Evolutionary conservation across 2,888 invertebrate species (phyloP).

Genomic region (Lycia hirtaria): DNA sequence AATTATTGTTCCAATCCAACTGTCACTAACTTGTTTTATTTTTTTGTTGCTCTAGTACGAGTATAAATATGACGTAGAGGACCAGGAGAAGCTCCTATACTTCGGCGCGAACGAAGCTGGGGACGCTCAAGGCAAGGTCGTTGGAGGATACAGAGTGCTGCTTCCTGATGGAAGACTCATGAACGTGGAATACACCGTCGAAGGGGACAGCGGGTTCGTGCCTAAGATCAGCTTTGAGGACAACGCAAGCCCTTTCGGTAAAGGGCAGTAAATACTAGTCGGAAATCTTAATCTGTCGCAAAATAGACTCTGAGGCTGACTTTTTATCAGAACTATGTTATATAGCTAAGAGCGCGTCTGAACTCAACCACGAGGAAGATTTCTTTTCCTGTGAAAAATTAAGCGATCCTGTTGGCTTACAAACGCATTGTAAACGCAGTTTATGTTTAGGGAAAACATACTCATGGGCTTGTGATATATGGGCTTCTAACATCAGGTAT

Average conservation of each 20-base stretch:
- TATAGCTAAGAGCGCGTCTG: no score
- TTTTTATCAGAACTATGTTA: no score
- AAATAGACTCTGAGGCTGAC: constrained; percentile 34
- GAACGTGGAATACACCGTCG: constrained; percentile 90
- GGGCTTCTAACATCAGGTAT: no score
- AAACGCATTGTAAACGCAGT: no score
- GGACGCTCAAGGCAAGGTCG: constrained; percentile 86
- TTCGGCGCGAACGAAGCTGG: constrained; percentile 89
- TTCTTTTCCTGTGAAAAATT: no score
- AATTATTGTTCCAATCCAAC: no score
- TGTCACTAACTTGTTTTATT: constrained; percentile 32
- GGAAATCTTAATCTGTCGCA: constrained; percentile 16
- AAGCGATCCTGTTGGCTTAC: no score
- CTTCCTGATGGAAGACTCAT: constrained; percentile 90
- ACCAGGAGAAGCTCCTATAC: constrained; percentile 87
- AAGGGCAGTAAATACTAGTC: constrained; percentile 61
- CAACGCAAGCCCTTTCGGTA: constrained; percentile 85
- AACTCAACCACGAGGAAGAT: no score
- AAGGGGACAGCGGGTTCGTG: constrained; percentile 90
- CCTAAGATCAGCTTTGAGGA: constrained; percentile 88
- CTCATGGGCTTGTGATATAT: no score
- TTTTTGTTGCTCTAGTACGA: constrained; percentile 84
- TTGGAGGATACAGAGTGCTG: constrained; percentile 88
- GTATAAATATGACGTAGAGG: constrained; percentile 90
- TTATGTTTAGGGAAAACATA: no score